phyloP scores from a whole-genome alignment of 2,888 invertebrate genomes.

The Chesias legatella region DNA sequence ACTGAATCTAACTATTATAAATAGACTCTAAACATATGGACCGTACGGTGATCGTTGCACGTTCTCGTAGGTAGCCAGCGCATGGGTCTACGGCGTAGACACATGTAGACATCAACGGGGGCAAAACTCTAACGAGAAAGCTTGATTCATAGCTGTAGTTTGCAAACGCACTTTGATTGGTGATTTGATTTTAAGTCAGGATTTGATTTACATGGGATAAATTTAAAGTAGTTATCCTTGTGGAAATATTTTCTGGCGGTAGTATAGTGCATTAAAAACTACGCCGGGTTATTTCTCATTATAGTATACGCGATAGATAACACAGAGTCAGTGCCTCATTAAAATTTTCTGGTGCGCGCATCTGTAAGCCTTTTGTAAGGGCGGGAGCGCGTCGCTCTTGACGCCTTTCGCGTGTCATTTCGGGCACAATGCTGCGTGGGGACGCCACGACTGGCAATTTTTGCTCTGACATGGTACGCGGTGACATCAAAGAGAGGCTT shows the following conservation, averaged over 20 bases:
- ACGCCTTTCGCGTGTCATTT: constrained; percentile 79
- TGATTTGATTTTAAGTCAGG: constrained; percentile 24
- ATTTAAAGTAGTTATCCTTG: constrained; percentile 51
- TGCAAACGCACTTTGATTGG: constrained; percentile 26
- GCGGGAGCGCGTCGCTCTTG: constrained; percentile 67
- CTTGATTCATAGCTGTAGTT: constrained; percentile 31
- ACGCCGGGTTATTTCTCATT: constrained; percentile 80
- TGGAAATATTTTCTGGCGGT: constrained; percentile 59
- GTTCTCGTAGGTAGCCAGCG: constrained; percentile 10
- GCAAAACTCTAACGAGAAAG: constrained; percentile 22
- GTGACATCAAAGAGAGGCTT: constrained; percentile 39
- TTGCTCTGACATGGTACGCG: constrained; percentile 55
- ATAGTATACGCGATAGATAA: constrained; percentile 77
- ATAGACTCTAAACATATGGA: too few species aligned
- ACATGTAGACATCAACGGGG: constrained; percentile 21
- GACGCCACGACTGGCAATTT: constrained; percentile 59
- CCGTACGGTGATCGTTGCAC: too few species aligned
- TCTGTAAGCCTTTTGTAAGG: constrained; percentile 79
- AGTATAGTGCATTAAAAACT: constrained; percentile 68
- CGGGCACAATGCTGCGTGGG: constrained; percentile 68
- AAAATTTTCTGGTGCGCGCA: constrained; percentile 80
- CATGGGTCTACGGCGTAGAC: constrained; percentile 24
- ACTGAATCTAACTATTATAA: background rate
- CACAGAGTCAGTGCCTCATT: constrained; percentile 80
- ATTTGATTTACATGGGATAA: constrained; percentile 31